phyloP scores from a whole-genome alignment of 2,797 vertebrate genomes.

The Cyclura pinguis region DNA sequence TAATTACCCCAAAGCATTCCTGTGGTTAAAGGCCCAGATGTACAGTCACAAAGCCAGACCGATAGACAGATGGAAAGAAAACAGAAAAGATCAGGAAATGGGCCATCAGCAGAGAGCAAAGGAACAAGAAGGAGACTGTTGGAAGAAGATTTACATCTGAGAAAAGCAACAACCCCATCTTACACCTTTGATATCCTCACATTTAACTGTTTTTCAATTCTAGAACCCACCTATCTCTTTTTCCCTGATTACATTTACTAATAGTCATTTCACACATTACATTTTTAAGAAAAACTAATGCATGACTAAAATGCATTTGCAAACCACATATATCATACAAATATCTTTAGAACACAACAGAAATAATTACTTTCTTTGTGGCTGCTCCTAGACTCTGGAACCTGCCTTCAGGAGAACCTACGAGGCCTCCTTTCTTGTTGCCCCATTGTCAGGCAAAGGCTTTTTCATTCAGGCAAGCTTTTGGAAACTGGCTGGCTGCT shows the following conservation, averaged over 20 bases:
- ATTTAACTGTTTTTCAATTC: neutral
- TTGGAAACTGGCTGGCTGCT: neutral
- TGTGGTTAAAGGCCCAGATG: slow-evolving; percentile 73
- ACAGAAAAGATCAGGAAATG: slow-evolving; percentile 60
- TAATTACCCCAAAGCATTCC: slow-evolving; percentile 87
- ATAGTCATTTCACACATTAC: neutral
- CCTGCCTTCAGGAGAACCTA: neutral
- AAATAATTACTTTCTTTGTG: neutral
- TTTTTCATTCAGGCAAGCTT: neutral
- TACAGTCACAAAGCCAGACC: slow-evolving; percentile 64
- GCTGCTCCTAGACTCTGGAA: neutral
- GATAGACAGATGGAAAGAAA: slow-evolving; percentile 51
- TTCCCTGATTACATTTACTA: neutral
- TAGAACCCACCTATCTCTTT: neutral
- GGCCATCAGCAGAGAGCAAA: slow-evolving; percentile 38
- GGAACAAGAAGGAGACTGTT: slow-evolving; percentile 30
- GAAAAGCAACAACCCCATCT: fast-evolving
- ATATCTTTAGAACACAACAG: neutral
- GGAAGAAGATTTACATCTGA: slow-evolving; percentile 26
- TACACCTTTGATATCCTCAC: slow-evolving; percentile 42
- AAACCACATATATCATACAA: neutral
- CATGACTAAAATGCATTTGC: neutral
- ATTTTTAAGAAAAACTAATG: neutral
- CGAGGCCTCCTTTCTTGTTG: too few species aligned
- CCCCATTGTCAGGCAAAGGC: neutral